Conservation (phyloP, 2,113 vertebrate species). For the Cervus canadensis region DNA sequence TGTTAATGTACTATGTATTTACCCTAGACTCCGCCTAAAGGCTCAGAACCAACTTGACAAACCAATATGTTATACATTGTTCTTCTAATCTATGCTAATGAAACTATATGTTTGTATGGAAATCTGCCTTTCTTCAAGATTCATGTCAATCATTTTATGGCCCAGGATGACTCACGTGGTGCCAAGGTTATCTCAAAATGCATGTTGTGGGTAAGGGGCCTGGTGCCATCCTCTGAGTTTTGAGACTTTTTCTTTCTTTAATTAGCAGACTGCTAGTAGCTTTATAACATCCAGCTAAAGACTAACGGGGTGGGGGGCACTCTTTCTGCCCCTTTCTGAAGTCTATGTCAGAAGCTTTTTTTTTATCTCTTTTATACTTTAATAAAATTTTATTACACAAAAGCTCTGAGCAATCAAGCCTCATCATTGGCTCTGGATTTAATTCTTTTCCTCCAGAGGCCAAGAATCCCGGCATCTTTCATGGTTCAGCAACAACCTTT, state of each 20-base stretch:
- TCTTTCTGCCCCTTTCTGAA: neutral
- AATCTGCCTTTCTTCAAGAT: neutral
- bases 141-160: neutral
- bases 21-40: neutral
- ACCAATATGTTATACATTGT: neutral
- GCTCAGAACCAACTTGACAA: neutral
- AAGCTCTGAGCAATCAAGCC: neutral
- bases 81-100: neutral
- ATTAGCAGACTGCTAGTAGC: neutral
- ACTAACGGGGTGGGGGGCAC: neutral
- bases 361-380: neutral
- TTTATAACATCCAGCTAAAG: neutral
- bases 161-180: neutral
- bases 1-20: neutral
- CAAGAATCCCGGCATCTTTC: neutral
- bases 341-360: neutral
- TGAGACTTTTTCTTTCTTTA: neutral
- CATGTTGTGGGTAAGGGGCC: neutral
- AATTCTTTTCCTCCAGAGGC: neutral
- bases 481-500: neutral
- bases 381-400: neutral
- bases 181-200: neutral
- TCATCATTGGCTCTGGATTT: neutral
- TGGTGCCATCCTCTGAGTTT: neutral
- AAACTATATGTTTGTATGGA: neutral